Percentiles rank a stretch among this genome's conserved stretches.
Evolutionary conservation across 2,888 invertebrate genomes (phyloP).

Genomic region (Apotomis betuletana): DNA sequence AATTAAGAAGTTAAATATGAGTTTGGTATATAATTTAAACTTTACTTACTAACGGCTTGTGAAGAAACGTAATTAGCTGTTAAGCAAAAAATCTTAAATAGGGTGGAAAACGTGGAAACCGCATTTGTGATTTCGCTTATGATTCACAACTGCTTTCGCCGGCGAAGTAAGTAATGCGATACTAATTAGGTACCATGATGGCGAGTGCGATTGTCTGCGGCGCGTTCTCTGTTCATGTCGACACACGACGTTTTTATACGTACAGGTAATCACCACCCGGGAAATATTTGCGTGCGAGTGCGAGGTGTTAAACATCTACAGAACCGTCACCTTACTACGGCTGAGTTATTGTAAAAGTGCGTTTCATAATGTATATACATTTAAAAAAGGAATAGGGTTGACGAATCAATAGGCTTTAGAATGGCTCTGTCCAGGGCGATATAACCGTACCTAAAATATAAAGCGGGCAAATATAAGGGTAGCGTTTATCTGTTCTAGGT

Average conservation of each 20-base stretch:
- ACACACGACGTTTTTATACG: slow-evolving; percentile 12
- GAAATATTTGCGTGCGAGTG: slow-evolving; percentile 18
- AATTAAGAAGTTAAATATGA: no score
- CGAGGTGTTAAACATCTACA: neutral
- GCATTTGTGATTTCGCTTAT: slow-evolving; percentile 66
- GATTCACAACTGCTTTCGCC: slow-evolving; percentile 76
- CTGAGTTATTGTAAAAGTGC: no score
- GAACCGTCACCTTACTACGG: neutral
- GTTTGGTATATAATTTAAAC: no score
- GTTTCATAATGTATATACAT: no score
- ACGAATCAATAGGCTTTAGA: no score
- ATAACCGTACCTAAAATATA: no score
- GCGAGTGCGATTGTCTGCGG: slow-evolving; percentile 29
- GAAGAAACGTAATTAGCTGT: neutral
- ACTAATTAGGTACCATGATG: slow-evolving; percentile 58
- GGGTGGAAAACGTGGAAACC: slow-evolving; percentile 58
- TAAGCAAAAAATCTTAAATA: slow-evolving; percentile 53
- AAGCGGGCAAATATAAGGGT: no score
- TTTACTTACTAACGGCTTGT: neutral
- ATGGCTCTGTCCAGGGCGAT: no score
- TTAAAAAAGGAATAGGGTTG: no score
- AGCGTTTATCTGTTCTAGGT: no score
- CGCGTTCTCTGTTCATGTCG: slow-evolving; percentile 25
- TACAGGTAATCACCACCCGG: slow-evolving; percentile 20
- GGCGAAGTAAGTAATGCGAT: slow-evolving; percentile 62